Evolutionary conservation across 2,797 vertebrate genomes (phyloP).

Genomic region (Enteromius treurensis): DNA sequence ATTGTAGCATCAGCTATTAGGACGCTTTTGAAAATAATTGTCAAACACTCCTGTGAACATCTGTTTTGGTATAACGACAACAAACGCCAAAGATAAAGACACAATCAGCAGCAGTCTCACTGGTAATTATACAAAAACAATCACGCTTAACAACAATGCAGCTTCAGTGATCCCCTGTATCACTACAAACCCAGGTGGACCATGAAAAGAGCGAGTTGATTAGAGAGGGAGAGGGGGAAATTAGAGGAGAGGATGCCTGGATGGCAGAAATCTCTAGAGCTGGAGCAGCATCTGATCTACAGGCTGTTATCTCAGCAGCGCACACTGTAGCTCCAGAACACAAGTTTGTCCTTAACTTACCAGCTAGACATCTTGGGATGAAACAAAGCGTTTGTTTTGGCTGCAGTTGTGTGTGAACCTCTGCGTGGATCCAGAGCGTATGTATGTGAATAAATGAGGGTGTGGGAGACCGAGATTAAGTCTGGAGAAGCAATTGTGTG

Average conservation of each 20-base stretch:
- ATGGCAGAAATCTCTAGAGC: constrained; percentile 38
- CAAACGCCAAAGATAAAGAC: constrained; percentile 33
- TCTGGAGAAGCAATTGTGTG: constrained; percentile 10
- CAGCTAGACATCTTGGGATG: constrained; percentile 1
- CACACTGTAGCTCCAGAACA: constrained; percentile 42
- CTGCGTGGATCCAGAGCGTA: neutral
- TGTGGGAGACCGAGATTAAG: constrained; percentile 11
- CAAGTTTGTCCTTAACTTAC: constrained; percentile 22
- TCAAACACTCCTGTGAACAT: constrained; percentile 23
- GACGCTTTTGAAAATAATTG: constrained; percentile 21
- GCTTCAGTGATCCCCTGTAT: constrained; percentile 36
- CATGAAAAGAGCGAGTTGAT: constrained; percentile 16
- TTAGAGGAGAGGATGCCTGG: constrained; percentile 8
- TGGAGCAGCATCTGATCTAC: constrained; percentile 41
- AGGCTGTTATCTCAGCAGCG: constrained; percentile 44
- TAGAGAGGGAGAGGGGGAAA: constrained; percentile 14
- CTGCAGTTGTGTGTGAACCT: constrained; percentile 4
- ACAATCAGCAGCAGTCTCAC: constrained; percentile 24
- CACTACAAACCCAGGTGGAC: constrained; percentile 41
- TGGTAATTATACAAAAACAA: constrained; percentile 38
- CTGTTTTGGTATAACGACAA: constrained; percentile 27
- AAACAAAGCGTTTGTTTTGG: constrained; percentile 23
- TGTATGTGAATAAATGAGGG: constrained; percentile 24
- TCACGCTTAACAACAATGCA: neutral
- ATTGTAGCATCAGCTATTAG: neutral